These are phyloP conservation scores for Odontamblyopus lacepedii DNA, from an alignment of 2,797 vertebrate genomes.

Conservation along the genomic window DNA sequence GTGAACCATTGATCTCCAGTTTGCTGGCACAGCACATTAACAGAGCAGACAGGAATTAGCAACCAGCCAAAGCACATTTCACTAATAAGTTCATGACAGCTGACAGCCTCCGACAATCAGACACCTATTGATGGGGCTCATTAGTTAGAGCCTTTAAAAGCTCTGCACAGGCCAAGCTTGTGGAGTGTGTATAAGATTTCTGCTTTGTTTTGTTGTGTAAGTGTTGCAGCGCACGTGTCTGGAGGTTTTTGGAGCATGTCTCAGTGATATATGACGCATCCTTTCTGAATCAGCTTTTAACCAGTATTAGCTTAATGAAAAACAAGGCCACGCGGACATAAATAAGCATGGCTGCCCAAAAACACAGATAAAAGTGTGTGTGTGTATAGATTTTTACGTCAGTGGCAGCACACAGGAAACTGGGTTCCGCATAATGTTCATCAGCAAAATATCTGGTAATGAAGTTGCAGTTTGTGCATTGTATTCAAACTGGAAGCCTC, in stretches of 20 bases:
- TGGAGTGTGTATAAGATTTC: constrained; percentile 4
- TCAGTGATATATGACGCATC: constrained; percentile 58
- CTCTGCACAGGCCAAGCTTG: constrained; percentile 18
- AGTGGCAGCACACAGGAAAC: constrained; percentile 17
- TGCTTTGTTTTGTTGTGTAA: constrained; percentile 14
- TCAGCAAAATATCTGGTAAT: constrained; percentile 1
- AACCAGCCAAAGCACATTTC: constrained; percentile 60
- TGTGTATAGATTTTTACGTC: constrained; percentile 6
- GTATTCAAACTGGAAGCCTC: not conserved
- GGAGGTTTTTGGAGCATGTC: constrained; percentile 52
- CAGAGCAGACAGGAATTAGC: constrained; percentile 51
- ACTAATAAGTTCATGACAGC: constrained; percentile 69
- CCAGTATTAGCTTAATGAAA: constrained; percentile 72
- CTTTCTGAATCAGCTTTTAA: constrained; percentile 68
- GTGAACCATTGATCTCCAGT: constrained; percentile 47
- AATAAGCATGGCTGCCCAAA: constrained; percentile 54
- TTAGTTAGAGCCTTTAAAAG: constrained; percentile 61
- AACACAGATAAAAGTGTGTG: constrained; percentile 16
- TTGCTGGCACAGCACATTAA: constrained; percentile 62
- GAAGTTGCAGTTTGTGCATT: not conserved
- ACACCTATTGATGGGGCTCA: constrained; percentile 63
- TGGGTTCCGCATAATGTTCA: constrained; percentile 1
- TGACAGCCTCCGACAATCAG: constrained; percentile 63
- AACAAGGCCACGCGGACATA: constrained; percentile 59
- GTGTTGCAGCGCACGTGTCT: constrained; percentile 23